phyloP scores from a whole-genome alignment of 2,888 invertebrate species.

The Cheilosia vernalis region DNA sequence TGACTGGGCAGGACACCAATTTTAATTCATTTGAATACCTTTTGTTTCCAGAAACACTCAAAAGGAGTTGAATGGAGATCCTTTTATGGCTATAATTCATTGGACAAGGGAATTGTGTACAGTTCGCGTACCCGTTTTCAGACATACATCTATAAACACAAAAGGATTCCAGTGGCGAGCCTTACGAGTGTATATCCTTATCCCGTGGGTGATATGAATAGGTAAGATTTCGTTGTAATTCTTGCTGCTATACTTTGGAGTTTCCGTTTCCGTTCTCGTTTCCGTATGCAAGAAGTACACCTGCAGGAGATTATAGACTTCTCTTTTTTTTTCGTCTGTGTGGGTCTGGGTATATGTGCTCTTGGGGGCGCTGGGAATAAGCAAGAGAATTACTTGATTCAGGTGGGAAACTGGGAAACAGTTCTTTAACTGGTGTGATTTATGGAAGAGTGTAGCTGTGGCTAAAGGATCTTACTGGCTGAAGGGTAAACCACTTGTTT shows the following conservation, averaged over 20 bases:
- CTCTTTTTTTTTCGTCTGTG: neutral
- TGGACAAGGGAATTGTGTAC: slow-evolving; percentile 6
- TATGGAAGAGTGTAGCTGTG: too few species aligned
- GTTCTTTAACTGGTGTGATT: too few species aligned
- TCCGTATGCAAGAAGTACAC: slow-evolving; percentile 3
- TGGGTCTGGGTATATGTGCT: too few species aligned
- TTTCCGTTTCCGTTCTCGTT: slow-evolving; percentile 24
- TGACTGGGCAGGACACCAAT: slow-evolving; percentile 21
- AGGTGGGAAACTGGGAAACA: too few species aligned
- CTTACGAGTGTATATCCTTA: neutral
- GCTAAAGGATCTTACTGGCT: too few species aligned
- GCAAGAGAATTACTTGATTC: neutral
- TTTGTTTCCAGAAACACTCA: slow-evolving; percentile 18
- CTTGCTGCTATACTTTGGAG: slow-evolving; percentile 25
- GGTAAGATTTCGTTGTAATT: slow-evolving; percentile 24
- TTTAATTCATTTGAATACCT: slow-evolving; percentile 42
- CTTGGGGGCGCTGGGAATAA: neutral
- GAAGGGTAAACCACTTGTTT: too few species aligned
- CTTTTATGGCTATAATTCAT: slow-evolving; percentile 27
- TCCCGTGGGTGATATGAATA: slow-evolving; percentile 45
- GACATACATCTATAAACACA: slow-evolving; percentile 1
- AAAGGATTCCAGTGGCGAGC: slow-evolving; percentile 9
- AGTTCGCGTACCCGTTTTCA: neutral
- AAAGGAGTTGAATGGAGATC: slow-evolving; percentile 9
- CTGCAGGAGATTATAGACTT: neutral